Evolutionary conservation across 2,113 vertebrate genomes (phyloP).

Genomic region (Climacteris rufus): DNA sequence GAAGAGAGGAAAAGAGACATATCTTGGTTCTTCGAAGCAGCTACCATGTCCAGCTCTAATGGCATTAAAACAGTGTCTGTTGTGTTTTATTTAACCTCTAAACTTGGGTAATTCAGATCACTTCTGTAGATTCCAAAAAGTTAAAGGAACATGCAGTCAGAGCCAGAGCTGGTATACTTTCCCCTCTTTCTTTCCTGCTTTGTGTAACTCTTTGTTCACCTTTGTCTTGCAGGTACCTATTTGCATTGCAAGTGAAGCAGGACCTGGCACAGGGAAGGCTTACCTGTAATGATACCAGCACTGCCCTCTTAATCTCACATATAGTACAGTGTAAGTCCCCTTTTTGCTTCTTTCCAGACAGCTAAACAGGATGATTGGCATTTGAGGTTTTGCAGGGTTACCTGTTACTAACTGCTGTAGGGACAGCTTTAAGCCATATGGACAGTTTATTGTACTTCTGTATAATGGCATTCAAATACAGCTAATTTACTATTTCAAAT

Average conservation of each 20-base stretch:
- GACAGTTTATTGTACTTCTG: not conserved
- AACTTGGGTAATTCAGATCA: not conserved
- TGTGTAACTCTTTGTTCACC: not conserved
- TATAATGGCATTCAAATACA: not conserved
- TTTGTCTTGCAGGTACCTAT: constrained; percentile 88
- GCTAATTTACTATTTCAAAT: not conserved
- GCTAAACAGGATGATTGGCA: not conserved
- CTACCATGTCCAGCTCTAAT: not conserved
- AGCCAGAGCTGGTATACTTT: not conserved
- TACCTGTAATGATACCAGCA: constrained; percentile 90
- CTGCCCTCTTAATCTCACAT: constrained; percentile 91
- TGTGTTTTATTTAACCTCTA: not conserved
- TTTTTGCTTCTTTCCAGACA: not conserved
- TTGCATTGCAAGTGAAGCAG: constrained; percentile 95
- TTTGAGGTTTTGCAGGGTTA: not conserved
- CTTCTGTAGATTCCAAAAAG: not conserved
- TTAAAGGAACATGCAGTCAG: not conserved
- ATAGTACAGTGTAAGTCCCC: constrained; percentile 92
- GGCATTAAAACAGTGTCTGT: not conserved
- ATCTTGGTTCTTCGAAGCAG: not conserved
- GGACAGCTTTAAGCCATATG: not conserved
- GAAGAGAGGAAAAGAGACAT: not conserved
- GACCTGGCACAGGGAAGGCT: constrained; percentile 88
- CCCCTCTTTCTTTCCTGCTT: not conserved
- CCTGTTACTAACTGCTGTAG: not conserved